These are phyloP conservation scores for Berghia stephanieae DNA, from an alignment of 1,140 invertebrate species.

Conservation along the genomic window DNA sequence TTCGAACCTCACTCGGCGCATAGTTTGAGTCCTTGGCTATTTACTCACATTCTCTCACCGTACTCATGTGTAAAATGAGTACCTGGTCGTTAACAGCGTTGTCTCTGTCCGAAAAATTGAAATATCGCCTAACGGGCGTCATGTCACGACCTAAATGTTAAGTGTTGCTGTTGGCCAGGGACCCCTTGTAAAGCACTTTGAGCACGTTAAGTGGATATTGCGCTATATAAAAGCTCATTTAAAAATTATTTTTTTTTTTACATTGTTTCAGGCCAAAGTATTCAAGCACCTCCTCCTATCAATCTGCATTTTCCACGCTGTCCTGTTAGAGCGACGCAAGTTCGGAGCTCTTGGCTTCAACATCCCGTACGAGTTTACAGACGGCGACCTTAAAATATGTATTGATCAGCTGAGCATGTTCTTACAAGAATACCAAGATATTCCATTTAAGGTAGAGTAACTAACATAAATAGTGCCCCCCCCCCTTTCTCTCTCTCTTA, in stretches of 20 bases:
- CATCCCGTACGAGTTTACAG: constrained; percentile 69
- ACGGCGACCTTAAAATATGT: constrained; percentile 66
- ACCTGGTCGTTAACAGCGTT: no score
- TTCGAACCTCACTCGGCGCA: no score
- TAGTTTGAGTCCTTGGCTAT: no score
- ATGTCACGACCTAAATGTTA: no score
- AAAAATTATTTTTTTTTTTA: constrained; percentile 6
- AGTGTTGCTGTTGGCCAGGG: no score
- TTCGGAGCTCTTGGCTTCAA: constrained; percentile 69
- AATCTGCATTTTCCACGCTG: constrained; percentile 67
- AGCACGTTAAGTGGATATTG: no score
- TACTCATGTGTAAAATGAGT: no score
- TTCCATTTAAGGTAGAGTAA: constrained; percentile 68
- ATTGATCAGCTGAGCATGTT: constrained; percentile 68
- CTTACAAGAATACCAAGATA: constrained; percentile 62
- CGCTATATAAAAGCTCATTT: no score
- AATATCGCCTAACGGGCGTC: no score
- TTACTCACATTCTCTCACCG: no score
- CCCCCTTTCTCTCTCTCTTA: background rate
- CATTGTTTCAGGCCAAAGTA: constrained; percentile 49
- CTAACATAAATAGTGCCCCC: background rate
- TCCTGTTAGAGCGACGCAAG: constrained; percentile 65
- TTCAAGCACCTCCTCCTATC: constrained; percentile 66
- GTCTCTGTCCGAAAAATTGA: no score
- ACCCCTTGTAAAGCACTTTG: no score